Evolutionary conservation across 2,797 vertebrate species (phyloP), one percentile per base, ranked within the genome.

Genomic region (Mallotus villosus): DNA sequence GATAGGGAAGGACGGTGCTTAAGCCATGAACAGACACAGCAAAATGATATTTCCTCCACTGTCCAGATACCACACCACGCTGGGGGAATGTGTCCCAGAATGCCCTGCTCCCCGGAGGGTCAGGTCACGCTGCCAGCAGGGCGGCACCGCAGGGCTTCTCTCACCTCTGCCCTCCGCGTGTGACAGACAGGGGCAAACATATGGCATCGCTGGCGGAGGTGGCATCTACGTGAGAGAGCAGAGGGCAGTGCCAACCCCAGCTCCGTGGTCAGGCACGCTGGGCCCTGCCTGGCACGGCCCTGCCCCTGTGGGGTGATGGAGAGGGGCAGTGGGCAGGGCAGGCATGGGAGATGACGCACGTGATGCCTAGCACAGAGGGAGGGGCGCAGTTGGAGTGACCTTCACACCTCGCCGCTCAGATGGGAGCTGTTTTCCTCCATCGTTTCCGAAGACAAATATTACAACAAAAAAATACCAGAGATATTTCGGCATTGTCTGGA

Each of bases 331-430:
- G 71, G 68, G 76, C 70, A 58, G 68, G 59, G 37, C 53, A 55
- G 77, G 73, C 24, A 9, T 46, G 25, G 22, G 25, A 6, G 46
- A 59, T 21, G 53, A 49, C 58, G 63, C 57, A 32, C 4, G 73
- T 12, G 29, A 73, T 66, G 49, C 49, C 66, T 19, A 60, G 66
- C 77, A 46, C 25, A 12, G 63, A 29, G 27, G 70, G 68, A 78
- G 75, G 78, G 2, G 6, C 62, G 27, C 58, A 68, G 84, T 85
- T 82, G 74, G 24, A 65, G 46, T 84, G 86, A 92, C 89, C 89
- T 92, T 92, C 89, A 88, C 86, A 88, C 85, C 84, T 80, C 75
- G 63, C 68, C 81, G 75, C 69, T 64, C 63, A 21, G 19, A 17
- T 8, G 19, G 63, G 63, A 34, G 32, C 3, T 4, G 59, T 8